phyloP scores from a whole-genome alignment of 2,113 vertebrate genomes.

The Larimichthys polyactis region DNA sequence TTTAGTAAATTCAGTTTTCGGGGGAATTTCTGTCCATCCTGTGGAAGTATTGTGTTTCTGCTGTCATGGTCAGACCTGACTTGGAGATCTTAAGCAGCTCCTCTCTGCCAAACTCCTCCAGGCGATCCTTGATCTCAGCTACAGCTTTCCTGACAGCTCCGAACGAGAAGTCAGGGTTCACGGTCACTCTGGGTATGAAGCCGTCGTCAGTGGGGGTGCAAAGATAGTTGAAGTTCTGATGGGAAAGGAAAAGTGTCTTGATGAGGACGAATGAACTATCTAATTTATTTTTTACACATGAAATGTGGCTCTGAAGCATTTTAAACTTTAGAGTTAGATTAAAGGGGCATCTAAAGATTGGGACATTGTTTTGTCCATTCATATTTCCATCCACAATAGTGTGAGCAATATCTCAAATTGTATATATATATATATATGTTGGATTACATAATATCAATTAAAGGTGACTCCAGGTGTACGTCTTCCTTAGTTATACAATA shows the following conservation, averaged over 20 bases:
- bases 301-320: background rate
- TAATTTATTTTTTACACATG: background rate
- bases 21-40: background rate
- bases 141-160: slow-evolving; percentile 84
- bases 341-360: background rate
- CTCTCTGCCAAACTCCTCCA: slow-evolving; percentile 85
- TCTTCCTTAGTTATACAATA: background rate
- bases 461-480: background rate
- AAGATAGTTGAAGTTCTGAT: slow-evolving; percentile 87
- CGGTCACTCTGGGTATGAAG: slow-evolving; percentile 82
- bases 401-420: background rate
- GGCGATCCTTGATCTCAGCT: slow-evolving; percentile 84
- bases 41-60: background rate
- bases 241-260: background rate
- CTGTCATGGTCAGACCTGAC: slow-evolving; percentile 76
- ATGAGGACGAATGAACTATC: background rate
- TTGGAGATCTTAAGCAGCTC: slow-evolving; percentile 85
- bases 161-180: slow-evolving; percentile 87
- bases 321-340: background rate
- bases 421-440: background rate
- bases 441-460: background rate
- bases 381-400: background rate
- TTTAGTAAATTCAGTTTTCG: background rate
- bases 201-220: slow-evolving; percentile 87
- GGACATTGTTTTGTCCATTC: background rate